Conservation (phyloP, 2,888 invertebrate species). For the Drosophila merina region DNA sequence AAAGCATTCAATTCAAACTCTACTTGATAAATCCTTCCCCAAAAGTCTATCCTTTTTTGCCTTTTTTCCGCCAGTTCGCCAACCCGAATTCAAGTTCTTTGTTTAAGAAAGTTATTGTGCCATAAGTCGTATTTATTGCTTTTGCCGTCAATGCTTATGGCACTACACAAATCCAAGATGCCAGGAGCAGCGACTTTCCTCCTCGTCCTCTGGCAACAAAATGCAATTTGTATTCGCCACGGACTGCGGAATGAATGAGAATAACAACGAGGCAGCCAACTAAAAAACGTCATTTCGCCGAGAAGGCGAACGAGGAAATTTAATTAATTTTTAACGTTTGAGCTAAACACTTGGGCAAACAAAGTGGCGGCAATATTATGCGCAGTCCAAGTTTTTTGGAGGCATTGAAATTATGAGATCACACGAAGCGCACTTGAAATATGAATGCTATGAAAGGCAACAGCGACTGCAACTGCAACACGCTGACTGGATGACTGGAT, state of each 20-base stretch:
- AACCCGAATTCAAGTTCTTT: slow-evolving; percentile 7
- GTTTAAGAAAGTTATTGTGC: slow-evolving; percentile 15
- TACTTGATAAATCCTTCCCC: neutral
- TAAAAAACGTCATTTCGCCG: slow-evolving; percentile 22
- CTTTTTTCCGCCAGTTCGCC: neutral
- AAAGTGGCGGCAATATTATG: slow-evolving; percentile 20
- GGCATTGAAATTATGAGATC: slow-evolving; percentile 42
- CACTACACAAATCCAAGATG: slow-evolving; percentile 43
- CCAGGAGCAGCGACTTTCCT: slow-evolving; percentile 8
- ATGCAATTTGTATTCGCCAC: slow-evolving; percentile 34
- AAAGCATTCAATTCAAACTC: neutral
- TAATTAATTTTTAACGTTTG: slow-evolving; percentile 73
- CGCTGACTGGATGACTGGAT: slow-evolving; percentile 9
- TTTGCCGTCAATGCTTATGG: slow-evolving; percentile 28
- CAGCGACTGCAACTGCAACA: slow-evolving; percentile 65
- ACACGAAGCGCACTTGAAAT: slow-evolving; percentile 62
- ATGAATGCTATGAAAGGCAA: slow-evolving; percentile 60
- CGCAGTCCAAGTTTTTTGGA: slow-evolving; percentile 38
- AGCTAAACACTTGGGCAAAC: slow-evolving; percentile 58
- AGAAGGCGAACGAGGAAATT: slow-evolving; percentile 45
- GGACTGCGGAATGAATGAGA: slow-evolving; percentile 19
- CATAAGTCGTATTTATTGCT: slow-evolving; percentile 39
- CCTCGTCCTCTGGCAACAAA: slow-evolving; percentile 21
- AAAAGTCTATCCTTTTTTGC: neutral
- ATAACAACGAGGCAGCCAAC: slow-evolving; percentile 6